Conservation (phyloP, 2,797 vertebrate genomes). For the Enteromius anoplus region DNA sequence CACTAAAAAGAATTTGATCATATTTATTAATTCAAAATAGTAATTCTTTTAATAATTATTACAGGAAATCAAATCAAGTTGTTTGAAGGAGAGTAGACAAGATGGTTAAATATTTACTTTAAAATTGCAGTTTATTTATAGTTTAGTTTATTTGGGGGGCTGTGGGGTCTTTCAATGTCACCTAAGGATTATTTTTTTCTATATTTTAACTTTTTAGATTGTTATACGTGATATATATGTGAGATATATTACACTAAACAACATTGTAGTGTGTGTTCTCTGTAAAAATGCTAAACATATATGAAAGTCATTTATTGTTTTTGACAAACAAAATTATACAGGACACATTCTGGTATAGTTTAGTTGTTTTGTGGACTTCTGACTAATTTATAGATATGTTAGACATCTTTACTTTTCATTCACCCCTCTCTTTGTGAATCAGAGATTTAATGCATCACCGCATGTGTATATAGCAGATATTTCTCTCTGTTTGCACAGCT, state of each 20-base stretch:
- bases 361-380: background rate
- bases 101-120: background rate
- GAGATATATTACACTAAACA: background rate
- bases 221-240: background rate
- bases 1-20: background rate
- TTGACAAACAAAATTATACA: background rate
- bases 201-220: too few species aligned
- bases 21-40: too few species aligned
- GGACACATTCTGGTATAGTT: background rate
- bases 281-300: background rate
- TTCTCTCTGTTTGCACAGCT: background rate
- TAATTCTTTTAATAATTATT: background rate
- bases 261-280: background rate
- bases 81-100: background rate
- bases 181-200: background rate
- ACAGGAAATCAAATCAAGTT: background rate
- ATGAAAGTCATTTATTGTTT: background rate
- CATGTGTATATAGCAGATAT: conserved; percentile 4
- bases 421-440: background rate
- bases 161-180: background rate
- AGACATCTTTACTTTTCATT: background rate
- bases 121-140: background rate
- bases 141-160: background rate
- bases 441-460: background rate
- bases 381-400: background rate